Percentiles rank a stretch among this genome's conserved stretches.
phyloP scores from a whole-genome alignment of 2,113 vertebrate species.

The Odontesthes bonariensis region DNA sequence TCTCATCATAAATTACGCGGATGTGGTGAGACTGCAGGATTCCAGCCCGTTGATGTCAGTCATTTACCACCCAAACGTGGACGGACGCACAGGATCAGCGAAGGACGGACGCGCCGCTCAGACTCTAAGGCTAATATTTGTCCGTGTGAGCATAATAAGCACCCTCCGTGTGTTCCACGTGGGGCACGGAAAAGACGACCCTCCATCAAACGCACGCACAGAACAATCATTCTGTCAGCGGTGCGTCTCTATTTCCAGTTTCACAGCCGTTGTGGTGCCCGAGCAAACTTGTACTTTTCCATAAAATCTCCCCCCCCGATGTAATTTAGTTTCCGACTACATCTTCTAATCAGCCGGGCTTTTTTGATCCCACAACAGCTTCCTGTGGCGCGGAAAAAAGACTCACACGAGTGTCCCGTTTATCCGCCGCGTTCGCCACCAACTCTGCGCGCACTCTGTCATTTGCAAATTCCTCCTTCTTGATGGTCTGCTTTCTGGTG shows the following conservation, averaged over 20 bases:
- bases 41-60: conserved; percentile 70
- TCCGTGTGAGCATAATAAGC: conserved; percentile 44
- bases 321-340: conserved; percentile 68
- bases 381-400: conserved; percentile 62
- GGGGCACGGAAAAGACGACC: conserved; percentile 25
- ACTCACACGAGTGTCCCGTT: conserved; percentile 36
- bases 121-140: conserved; percentile 56
- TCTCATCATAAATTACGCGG: conserved; percentile 68
- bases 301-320: conserved; percentile 46
- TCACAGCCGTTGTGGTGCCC: conserved; percentile 24
- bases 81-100: conserved; percentile 30
- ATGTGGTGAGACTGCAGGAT: conserved; percentile 71
- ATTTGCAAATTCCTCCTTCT: conserved; percentile 79
- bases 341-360: conserved; percentile 74
- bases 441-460: conserved; percentile 62
- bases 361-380: conserved; percentile 60
- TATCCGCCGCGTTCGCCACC: conserved; percentile 49
- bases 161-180: conserved; percentile 41
- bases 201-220: conserved; percentile 6
- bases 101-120: conserved; percentile 13
- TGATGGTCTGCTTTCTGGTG: conserved; percentile 51
- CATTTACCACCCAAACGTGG: conserved; percentile 33
- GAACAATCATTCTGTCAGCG: conserved; percentile 55
- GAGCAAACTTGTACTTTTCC: conserved; percentile 33
- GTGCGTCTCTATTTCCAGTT: conserved; percentile 56